These are phyloP conservation scores for Cephus rjabovi DNA, from an alignment of 2,888 invertebrate genomes.

Conservation along the genomic window DNA sequence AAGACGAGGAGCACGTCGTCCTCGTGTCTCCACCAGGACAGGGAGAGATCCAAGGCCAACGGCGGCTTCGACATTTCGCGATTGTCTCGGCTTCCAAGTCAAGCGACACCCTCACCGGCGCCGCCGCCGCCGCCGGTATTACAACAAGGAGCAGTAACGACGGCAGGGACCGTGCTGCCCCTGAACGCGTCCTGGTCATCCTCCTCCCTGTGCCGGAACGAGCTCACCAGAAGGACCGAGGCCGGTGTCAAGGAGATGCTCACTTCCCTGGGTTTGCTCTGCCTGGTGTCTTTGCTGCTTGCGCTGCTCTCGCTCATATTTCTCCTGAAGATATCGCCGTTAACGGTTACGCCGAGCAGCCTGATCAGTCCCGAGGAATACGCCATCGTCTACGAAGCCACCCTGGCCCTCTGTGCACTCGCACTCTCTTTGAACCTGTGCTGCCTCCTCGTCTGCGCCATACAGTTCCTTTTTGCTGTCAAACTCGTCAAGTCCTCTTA, in stretches of 20 bases:
- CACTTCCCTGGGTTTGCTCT: slow-evolving; percentile 86
- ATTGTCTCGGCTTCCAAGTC: slow-evolving; percentile 54
- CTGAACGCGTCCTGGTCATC: slow-evolving; percentile 52
- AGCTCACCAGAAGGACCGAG: slow-evolving; percentile 66
- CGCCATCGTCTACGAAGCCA: slow-evolving; percentile 91
- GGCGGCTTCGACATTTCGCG: slow-evolving; percentile 74
- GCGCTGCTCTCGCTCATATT: slow-evolving; percentile 87
- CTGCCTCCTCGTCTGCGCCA: slow-evolving; percentile 92
- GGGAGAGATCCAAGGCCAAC: slow-evolving; percentile 61
- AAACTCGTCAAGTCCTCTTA: slow-evolving; percentile 90
- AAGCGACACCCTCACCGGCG: slow-evolving; percentile 55
- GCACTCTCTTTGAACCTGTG: slow-evolving; percentile 90
- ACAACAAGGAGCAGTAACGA: slow-evolving; percentile 51
- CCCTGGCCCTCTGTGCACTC: slow-evolving; percentile 88
- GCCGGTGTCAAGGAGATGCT: slow-evolving; percentile 82
- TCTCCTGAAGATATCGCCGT: slow-evolving; percentile 84
- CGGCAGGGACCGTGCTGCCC: slow-evolving; percentile 43
- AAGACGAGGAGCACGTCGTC: slow-evolving; percentile 35
- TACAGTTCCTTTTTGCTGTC: slow-evolving; percentile 93
- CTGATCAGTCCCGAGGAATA: slow-evolving; percentile 81
- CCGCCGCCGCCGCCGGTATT: slow-evolving; percentile 41
- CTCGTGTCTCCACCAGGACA: slow-evolving; percentile 44
- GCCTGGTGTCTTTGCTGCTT: slow-evolving; percentile 85
- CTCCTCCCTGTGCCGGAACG: slow-evolving; percentile 49
- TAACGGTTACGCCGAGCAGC: slow-evolving; percentile 69